These are phyloP conservation scores for Coboldia fuscipes DNA, from an alignment of 1,140 invertebrate species.

Conservation along the genomic window DNA sequence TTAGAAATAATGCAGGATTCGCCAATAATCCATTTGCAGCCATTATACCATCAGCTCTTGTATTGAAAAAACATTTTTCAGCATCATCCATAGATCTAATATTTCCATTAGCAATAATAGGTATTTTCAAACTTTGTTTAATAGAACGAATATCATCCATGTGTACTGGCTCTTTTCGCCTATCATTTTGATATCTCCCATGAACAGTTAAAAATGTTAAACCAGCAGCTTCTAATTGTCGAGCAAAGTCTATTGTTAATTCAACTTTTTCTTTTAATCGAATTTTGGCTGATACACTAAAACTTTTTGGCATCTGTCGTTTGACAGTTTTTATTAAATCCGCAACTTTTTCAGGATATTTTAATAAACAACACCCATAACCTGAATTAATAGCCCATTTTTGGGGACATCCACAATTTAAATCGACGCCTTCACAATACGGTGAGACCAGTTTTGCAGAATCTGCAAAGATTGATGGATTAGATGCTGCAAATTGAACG, in stretches of 20 bases:
- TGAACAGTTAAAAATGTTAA: slow-evolving; percentile 78
- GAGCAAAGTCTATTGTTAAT: slow-evolving; percentile 33
- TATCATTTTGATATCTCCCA: slow-evolving; percentile 64
- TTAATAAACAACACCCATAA: slow-evolving; percentile 67
- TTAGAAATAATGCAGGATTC: slow-evolving; percentile 77
- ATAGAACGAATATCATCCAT: slow-evolving; percentile 46
- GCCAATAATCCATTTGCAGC: slow-evolving; percentile 67
- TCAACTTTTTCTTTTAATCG: slow-evolving; percentile 33
- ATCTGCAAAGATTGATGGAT: slow-evolving; percentile 57
- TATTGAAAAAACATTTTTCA: slow-evolving; percentile 32
- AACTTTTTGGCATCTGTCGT: slow-evolving; percentile 45
- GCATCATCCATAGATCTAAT: slow-evolving; percentile 52
- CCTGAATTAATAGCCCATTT: slow-evolving; percentile 82
- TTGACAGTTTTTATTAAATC: slow-evolving; percentile 59
- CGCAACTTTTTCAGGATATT: slow-evolving; percentile 61
- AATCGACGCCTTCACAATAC: slow-evolving; percentile 71
- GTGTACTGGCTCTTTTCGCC: slow-evolving; percentile 57
- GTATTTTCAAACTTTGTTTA: slow-evolving; percentile 47
- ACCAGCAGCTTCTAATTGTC: slow-evolving; percentile 61
- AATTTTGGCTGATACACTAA: slow-evolving; percentile 84
- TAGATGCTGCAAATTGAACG: slow-evolving; percentile 86
- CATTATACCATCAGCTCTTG: slow-evolving; percentile 71
- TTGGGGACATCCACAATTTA: slow-evolving; percentile 96
- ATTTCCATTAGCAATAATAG: slow-evolving; percentile 83
- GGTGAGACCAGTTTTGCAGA: slow-evolving; percentile 66